Conservation (phyloP, 2,888 invertebrate genomes). For the Atrina japonica region DNA sequence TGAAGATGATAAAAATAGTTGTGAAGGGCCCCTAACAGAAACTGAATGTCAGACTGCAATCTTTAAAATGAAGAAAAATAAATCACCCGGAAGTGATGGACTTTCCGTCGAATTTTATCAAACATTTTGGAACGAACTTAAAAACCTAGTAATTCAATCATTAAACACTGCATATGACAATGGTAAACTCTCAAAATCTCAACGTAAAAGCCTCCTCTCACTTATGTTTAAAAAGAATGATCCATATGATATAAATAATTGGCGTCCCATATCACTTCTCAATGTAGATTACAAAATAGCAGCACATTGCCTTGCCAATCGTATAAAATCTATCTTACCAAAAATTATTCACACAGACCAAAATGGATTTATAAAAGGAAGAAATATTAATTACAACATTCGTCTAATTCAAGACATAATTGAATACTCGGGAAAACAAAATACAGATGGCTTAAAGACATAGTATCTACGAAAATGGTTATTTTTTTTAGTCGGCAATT, state of each 20-base stretch:
- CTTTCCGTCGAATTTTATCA: conserved; percentile 22
- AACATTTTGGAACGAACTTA: conserved; percentile 1
- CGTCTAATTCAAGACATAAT: conserved; percentile 31
- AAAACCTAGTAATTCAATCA: background rate
- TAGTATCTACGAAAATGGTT: too few species aligned
- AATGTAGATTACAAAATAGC: conserved; percentile 35
- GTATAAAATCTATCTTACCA: conserved; percentile 25
- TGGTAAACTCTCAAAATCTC: background rate
- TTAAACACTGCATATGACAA: conserved; percentile 6
- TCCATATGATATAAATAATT: too few species aligned
- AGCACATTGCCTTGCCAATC: conserved; percentile 14
- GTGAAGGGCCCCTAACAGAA: background rate
- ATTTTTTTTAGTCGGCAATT: too few species aligned
- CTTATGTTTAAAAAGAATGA: too few species aligned
- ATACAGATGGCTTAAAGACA: conserved; percentile 28
- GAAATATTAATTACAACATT: conserved; percentile 18
- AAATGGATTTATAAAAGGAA: background rate
- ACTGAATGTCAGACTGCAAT: conserved; percentile 16
- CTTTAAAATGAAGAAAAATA: conserved; percentile 9
- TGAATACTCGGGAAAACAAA: conserved; percentile 24
- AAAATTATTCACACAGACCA: conserved; percentile 35
- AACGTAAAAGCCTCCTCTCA: background rate
- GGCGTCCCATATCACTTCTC: conserved; percentile 19
- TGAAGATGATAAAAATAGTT: background rate
- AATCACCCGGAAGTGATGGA: conserved; percentile 20